These are phyloP conservation scores for Charadrius vociferus DNA, from an alignment of 2,113 vertebrate genomes.

Conservation along the genomic window DNA sequence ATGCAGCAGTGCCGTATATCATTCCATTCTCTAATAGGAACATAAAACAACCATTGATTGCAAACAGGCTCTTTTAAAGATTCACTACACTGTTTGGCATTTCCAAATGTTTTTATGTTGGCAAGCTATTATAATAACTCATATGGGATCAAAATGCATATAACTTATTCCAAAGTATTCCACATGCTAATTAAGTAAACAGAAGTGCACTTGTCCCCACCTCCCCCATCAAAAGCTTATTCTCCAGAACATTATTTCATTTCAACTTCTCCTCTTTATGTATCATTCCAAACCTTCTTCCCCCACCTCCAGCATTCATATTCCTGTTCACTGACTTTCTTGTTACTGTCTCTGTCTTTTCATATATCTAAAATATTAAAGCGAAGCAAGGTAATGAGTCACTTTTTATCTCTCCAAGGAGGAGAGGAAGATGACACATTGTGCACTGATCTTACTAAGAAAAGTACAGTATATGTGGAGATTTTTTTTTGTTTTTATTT, in stretches of 20 bases:
- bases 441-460: constrained; percentile 31
- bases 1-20: background rate
- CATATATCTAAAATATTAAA: constrained; percentile 63
- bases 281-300: background rate
- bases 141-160: constrained; percentile 40
- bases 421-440: constrained; percentile 54
- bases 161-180: constrained; percentile 42
- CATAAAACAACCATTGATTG: constrained; percentile 32
- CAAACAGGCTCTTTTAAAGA: constrained; percentile 17
- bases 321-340: constrained; percentile 29
- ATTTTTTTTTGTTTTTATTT: constrained; percentile 15
- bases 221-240: background rate
- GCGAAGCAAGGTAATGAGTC: constrained; percentile 24
- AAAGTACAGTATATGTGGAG: background rate
- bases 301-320: background rate
- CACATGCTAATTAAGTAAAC: constrained; percentile 56
- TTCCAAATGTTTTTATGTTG: constrained; percentile 32
- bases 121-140: constrained; percentile 45
- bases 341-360: constrained; percentile 27
- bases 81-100: background rate
- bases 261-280: background rate
- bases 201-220: constrained; percentile 17
- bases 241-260: constrained; percentile 18
- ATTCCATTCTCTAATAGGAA: constrained; percentile 14
- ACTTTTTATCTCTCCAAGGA: constrained; percentile 57